Conservation (phyloP, 2,888 invertebrate species). For the Trichogramma dendrolimi region DNA sequence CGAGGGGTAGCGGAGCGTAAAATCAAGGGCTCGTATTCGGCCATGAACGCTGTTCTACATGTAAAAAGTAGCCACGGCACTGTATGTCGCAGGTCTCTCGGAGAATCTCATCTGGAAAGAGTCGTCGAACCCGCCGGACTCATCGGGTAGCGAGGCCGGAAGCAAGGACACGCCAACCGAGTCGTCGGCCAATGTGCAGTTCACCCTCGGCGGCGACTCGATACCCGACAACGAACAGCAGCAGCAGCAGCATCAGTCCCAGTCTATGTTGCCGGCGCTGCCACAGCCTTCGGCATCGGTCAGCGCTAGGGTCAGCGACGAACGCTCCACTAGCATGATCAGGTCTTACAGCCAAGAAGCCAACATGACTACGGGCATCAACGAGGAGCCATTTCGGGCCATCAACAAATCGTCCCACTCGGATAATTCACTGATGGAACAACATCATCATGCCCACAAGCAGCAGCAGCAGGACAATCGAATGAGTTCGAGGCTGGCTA, state of each 20-base stretch:
- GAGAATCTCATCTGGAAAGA: constrained; percentile 52
- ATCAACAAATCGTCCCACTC: constrained; percentile 55
- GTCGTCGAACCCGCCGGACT: constrained; percentile 53
- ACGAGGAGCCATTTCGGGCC: constrained; percentile 29
- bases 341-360: constrained; percentile 57
- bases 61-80: background rate
- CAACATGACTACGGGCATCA: constrained; percentile 44
- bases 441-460: background rate
- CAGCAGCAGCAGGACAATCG: constrained; percentile 19
- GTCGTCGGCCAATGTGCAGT: constrained; percentile 40
- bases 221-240: constrained; percentile 12
- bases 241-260: constrained; percentile 11
- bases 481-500: constrained; percentile 20
- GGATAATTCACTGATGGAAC: constrained; percentile 52
- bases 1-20: too few relatives aligned
- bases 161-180: constrained; percentile 54
- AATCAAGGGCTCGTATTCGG: too few relatives aligned
- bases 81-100: constrained; percentile 41
- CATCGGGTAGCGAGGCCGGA: constrained; percentile 59
- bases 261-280: constrained; percentile 17
- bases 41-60: too few relatives aligned
- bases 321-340: constrained; percentile 41
- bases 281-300: constrained; percentile 14
- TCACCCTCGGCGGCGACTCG: constrained; percentile 43
- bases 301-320: background rate